Evolutionary conservation across 2,888 invertebrate species (phyloP), one percentile per base, ranked within the genome.

Genomic region (Cecidostiba fungosa): DNA sequence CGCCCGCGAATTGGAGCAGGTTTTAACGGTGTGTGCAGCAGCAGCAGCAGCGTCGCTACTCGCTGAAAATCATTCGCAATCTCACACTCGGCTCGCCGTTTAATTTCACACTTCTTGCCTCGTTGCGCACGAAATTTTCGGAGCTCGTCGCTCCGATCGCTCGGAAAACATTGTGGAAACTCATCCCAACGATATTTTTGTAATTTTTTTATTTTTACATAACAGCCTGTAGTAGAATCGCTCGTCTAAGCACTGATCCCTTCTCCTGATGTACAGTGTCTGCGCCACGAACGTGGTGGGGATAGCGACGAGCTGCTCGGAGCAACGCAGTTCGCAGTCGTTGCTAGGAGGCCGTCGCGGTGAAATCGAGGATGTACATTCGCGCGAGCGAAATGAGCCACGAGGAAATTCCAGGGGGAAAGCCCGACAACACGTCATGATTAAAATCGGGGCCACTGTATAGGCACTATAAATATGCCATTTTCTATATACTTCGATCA

Each of bases 181-280:
- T 74, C 23, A 74, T 47, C 1, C 47, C 73, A 74, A 74, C 26
- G 73, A 23, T 47, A 74, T 47, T 74, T 32, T 54, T 74, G 32
- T 19, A 29, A 50, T 74, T 74, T 74, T 74, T 74, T 73, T 70
- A 50, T 74, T 73, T 70, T 47, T 50, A 47, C 74, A 84, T 82
- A 29, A 29, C 29, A 3, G 4, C 50, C 4, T 50, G 16, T 54
- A 54, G 39, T 3, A 69, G 69, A 32, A 69, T 29, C 16, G 32
- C 14, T 32, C 32, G n/a, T 50, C 1, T 1, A 16, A 50, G 19
- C 54, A 2, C 54, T 6, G 54, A 54, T 54, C 54, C 54, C 54
- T 54, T 23, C 54, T 54, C 54, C 8, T 23, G 50, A 16, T 8
- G 47, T 14, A 16, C 3, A 12, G 54, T 6, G 36, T 0, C n/a